Base-by-base conservation (phyloP, 2,113 vertebrate species). In the Euleptes europaea region DNA sequence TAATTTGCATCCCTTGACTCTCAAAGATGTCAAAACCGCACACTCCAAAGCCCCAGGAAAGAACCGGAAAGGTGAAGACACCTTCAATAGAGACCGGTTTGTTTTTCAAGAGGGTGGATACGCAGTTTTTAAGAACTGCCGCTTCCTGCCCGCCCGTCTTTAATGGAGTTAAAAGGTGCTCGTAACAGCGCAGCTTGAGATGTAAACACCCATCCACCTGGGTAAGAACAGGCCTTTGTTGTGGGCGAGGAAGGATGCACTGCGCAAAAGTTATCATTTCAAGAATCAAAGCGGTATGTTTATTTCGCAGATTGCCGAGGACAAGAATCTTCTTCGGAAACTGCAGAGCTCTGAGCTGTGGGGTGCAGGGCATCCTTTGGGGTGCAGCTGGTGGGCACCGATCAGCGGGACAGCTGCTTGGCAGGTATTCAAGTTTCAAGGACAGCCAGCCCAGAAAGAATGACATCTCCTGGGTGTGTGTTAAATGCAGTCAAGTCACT, bases 251-350 rank as follows among this genome's bases (percentile, higher is more conserved):
- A 26, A 38, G 14, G 31, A 72, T 35, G 4, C 4, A n/a, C 9
- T 47, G 44, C 17, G 7, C 5, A 19, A 26, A 88, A 60, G 19
- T 44, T 42, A 84, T 28, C 19, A 90, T 2, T 7, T 70, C 35
- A 76, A 78, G 83, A 78, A 54, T 21, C n/a, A 2, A 86, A 82
- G 3, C n/a, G 80, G 74, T 77, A 23, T 8, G 87, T 88, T 79
- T 28, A 86, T 23, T 19, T 42, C n/a, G 38, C 70, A 26, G 82
- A 80, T 12, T n/a, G 21, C 44, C 5, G 17, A 51, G 5, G 71
- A 28, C 40, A 26, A 80, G 0, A 8, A 21, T 74, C 1, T 3
- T 74, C 31, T 81, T 80, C 35, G 38, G 66, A 57, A 77, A 40
- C 1, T 21, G 10, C 51, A 63, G 38, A 21, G 38, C 38, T 63